Evolutionary conservation across 2,113 vertebrate species (phyloP).

Genomic region (Menura novaehollandiae): DNA sequence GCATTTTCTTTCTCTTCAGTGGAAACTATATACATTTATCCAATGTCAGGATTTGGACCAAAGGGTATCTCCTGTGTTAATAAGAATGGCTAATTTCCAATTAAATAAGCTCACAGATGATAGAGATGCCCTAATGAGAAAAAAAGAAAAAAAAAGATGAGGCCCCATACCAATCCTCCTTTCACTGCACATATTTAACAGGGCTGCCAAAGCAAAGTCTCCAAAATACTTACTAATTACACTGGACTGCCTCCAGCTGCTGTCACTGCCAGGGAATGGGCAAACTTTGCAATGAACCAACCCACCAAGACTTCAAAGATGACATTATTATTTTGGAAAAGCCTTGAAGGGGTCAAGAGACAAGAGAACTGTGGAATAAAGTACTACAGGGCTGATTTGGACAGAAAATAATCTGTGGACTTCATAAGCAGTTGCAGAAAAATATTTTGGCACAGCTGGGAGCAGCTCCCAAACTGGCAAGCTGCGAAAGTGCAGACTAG

Average conservation of each 20-base stretch:
- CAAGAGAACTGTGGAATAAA: neutral
- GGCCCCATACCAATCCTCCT: neutral
- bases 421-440: neutral
- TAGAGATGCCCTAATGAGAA: constrained; percentile 16
- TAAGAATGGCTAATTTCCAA: constrained; percentile 45
- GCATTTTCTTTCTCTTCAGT: neutral
- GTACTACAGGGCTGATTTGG: neutral
- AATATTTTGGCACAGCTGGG: neutral
- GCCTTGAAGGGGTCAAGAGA: neutral
- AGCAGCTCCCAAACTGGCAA: neutral
- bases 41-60: neutral
- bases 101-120: constrained; percentile 26
- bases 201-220: constrained; percentile 12
- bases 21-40: neutral
- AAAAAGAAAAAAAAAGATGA: neutral
- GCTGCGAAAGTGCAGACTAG: neutral
- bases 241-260: constrained; percentile 12
- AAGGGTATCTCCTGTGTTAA: constrained; percentile 9
- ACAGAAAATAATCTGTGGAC: neutral
- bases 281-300: neutral
- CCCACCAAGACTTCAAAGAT: neutral
- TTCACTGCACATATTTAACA: constrained; percentile 36
- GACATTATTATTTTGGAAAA: neutral
- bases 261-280: neutral
- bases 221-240: constrained; percentile 47